Evolutionary conservation across 2,113 vertebrate species (phyloP).

Genomic region (Halichoerus grypus): DNA sequence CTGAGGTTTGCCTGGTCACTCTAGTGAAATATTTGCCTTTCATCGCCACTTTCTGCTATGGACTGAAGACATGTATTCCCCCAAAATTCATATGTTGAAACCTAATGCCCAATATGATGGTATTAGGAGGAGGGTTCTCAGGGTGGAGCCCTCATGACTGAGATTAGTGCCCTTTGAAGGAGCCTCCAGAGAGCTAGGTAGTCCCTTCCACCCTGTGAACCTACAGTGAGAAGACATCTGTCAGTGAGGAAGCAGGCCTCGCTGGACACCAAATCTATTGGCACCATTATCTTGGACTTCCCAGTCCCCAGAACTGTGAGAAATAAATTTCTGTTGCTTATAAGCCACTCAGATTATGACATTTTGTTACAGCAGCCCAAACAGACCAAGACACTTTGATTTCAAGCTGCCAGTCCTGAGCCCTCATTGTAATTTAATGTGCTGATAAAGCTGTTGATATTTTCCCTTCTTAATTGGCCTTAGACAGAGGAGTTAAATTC

Average conservation of each 20-base stretch:
- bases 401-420: background rate
- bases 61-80: background rate
- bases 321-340: background rate
- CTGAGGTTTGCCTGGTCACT: background rate
- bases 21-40: background rate
- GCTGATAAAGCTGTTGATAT: background rate
- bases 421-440: background rate
- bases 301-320: background rate
- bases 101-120: background rate
- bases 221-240: background rate
- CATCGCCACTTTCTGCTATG: background rate
- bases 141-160: background rate
- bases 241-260: background rate
- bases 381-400: background rate
- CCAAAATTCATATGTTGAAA: background rate
- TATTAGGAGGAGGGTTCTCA: background rate
- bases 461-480: background rate
- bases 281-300: background rate
- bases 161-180: background rate
- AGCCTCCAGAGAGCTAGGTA: background rate
- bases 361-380: background rate
- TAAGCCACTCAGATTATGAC: background rate
- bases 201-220: background rate
- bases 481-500: background rate
- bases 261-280: background rate